Evolutionary conservation across 2,113 vertebrate genomes (phyloP).

Genomic region (Aramus guarauna): DNA sequence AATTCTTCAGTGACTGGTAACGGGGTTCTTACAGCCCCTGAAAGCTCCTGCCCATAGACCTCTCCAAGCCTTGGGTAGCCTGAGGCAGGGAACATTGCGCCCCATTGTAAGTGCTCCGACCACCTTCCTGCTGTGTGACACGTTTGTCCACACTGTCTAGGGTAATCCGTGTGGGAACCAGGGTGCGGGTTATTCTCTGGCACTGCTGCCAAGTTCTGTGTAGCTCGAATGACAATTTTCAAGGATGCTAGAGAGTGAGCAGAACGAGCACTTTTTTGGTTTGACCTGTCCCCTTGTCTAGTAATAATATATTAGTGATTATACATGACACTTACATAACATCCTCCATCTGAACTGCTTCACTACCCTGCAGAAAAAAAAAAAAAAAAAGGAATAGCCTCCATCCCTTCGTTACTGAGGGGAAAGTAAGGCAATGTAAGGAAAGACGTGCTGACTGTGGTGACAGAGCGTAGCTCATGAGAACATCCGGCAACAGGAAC

Average conservation of each 20-base stretch:
- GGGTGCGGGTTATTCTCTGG: not conserved
- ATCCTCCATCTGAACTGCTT: slow-evolving; percentile 16
- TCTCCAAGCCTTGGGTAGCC: not conserved
- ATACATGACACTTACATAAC: slow-evolving; percentile 21
- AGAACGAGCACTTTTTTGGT: not conserved
- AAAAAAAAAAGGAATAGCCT: not conserved
- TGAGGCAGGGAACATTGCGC: not conserved
- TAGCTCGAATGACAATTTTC: not conserved
- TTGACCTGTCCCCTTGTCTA: slow-evolving; percentile 7
- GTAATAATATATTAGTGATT: slow-evolving; percentile 16
- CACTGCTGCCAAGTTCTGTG: not conserved
- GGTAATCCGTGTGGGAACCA: not conserved
- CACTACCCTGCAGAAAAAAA: not conserved
- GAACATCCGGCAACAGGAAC: not conserved
- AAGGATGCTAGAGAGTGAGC: not conserved
- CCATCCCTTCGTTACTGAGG: not conserved
- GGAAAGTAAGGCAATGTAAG: not conserved
- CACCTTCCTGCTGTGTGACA: not conserved
- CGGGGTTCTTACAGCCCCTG: not conserved
- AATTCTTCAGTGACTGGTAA: not conserved
- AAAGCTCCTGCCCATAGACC: not conserved
- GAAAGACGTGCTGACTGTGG: not conserved
- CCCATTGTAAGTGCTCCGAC: not conserved
- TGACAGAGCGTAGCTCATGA: not conserved
- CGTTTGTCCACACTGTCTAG: not conserved